phyloP scores from a whole-genome alignment of 2,797 vertebrate genomes.

The Lepidocolaptes lacrymiger region DNA sequence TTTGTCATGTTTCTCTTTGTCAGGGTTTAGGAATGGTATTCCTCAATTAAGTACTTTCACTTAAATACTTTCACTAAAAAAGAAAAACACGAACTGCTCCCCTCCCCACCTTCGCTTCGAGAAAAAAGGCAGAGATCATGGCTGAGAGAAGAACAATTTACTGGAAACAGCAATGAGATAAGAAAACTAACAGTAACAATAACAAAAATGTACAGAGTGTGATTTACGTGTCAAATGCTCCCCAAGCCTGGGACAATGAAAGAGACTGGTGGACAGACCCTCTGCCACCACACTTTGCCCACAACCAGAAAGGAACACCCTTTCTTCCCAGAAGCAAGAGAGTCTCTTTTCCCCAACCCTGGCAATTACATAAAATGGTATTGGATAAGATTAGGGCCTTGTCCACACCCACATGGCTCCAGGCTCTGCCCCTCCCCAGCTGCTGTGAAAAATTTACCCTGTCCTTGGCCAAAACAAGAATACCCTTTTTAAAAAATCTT shows the following conservation, averaged over 20 bases:
- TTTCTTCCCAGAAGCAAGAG: not conserved
- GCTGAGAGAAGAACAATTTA: not conserved
- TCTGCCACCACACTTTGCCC: not conserved
- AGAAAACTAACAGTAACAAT: not conserved
- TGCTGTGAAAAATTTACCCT: not conserved
- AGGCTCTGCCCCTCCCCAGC: not conserved
- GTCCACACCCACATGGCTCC: not conserved
- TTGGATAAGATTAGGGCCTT: not conserved
- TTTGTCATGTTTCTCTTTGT: not conserved
- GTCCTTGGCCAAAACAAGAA: not conserved
- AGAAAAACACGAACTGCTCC: rapidly evolving
- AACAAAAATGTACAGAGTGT: not conserved
- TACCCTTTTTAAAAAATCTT: not conserved
- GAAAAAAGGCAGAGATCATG: not conserved
- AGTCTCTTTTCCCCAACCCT: not conserved
- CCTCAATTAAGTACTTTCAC: not conserved
- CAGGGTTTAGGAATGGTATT: not conserved
- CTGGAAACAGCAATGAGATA: not conserved
- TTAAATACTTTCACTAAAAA: not conserved
- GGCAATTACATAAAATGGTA: not conserved
- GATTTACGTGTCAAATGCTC: not conserved
- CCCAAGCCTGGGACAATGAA: not conserved
- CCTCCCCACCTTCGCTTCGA: not conserved
- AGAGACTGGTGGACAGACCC: not conserved
- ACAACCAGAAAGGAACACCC: not conserved